Percentiles rank a stretch among this genome's conserved stretches.
These are phyloP conservation scores for Drosophila putrida DNA, from an alignment of 2,888 invertebrate species.

Conservation along the genomic window DNA sequence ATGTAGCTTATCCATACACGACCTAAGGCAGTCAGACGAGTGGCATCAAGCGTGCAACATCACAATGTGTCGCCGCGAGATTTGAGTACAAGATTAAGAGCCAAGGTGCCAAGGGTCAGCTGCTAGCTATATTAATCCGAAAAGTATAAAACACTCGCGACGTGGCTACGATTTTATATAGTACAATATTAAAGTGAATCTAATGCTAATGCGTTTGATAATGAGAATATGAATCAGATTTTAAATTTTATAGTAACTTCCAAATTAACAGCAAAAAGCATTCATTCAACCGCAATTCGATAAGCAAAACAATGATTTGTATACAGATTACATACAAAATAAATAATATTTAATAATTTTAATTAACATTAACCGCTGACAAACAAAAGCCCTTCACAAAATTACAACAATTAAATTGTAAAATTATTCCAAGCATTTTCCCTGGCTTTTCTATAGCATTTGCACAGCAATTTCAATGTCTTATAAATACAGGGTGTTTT, in stretches of 20 bases:
- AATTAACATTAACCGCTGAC: conserved; percentile 39
- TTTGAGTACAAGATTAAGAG: conserved; percentile 34
- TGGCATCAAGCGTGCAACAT: conserved; percentile 61
- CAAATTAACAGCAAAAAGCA: conserved; percentile 1
- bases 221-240: conserved; percentile 8
- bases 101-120: conserved; percentile 4
- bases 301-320: conserved; percentile 2
- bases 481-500: conserved; percentile 32
- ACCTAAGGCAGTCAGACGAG: conserved; percentile 43
- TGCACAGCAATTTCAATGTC: conserved; percentile 14
- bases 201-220: neutral
- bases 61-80: conserved; percentile 30
- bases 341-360: conserved; percentile 50
- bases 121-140: conserved; percentile 5
- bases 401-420: conserved; percentile 60
- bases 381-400: conserved; percentile 29
- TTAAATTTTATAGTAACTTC: conserved; percentile 20
- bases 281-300: neutral
- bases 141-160: conserved; percentile 3
- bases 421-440: conserved; percentile 44
- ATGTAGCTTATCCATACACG: conserved; percentile 23
- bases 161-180: neutral
- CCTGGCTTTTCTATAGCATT: conserved; percentile 25
- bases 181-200: neutral
- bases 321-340: conserved; percentile 3